A percentile compares a stretch with the other conserved stretches of the same genome.
Evolutionary conservation across 2,888 invertebrate species (phyloP).

Genomic region (Epinotia demarniana): DNA sequence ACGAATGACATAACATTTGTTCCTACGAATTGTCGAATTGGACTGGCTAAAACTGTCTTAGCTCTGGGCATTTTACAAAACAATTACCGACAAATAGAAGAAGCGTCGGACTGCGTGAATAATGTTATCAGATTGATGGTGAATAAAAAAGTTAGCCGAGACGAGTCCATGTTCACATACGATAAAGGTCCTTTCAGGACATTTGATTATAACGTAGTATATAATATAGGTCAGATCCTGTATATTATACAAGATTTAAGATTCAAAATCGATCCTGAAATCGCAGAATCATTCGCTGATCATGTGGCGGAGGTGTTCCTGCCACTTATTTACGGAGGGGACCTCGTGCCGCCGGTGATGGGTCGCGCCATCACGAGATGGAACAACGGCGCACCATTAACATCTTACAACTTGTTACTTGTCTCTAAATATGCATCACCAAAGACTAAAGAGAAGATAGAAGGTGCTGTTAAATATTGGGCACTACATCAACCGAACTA

Average conservation of each 20-base stretch:
- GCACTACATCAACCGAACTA: not conserved
- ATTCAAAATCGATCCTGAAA: not conserved
- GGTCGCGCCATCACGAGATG: not conserved
- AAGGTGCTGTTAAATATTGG: not conserved
- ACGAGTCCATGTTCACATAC: not conserved
- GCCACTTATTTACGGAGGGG: not conserved
- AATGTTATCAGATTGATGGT: not conserved
- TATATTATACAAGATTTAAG: not conserved
- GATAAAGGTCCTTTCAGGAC: not conserved
- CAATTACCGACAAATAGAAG: not conserved
- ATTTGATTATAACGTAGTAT: not conserved
- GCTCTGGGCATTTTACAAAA: not conserved
- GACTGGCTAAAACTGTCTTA: not conserved
- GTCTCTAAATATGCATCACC: not conserved
- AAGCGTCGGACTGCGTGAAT: not conserved
- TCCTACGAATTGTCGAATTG: not conserved
- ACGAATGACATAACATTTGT: not conserved
- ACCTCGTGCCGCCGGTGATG: not conserved
- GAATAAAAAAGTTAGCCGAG: not conserved
- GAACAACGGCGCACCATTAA: not conserved
- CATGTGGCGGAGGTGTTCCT: not conserved
- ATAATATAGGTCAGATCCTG: not conserved
- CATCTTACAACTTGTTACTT: not conserved
- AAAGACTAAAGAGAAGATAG: not conserved
- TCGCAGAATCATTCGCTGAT: not conserved